Evolutionary conservation across 2,113 vertebrate species (phyloP).

Genomic region (Corydoras sp.): DNA sequence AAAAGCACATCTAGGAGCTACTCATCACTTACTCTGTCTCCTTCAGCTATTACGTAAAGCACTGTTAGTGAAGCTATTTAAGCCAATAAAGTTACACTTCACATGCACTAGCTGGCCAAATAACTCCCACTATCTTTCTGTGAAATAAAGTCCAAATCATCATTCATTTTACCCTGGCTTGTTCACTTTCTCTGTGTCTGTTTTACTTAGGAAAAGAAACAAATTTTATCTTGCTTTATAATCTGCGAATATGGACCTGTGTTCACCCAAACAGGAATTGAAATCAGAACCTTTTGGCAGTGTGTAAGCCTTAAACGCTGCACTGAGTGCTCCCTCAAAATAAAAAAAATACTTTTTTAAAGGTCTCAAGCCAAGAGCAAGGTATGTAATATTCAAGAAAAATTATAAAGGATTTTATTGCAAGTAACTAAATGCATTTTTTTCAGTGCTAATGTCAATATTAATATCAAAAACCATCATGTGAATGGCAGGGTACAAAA

Average conservation of each 20-base stretch:
- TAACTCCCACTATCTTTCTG: slow-evolving; percentile 11
- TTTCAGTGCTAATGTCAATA: too few relatives aligned
- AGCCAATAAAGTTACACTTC: slow-evolving; percentile 3
- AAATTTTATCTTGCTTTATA: slow-evolving; percentile 46
- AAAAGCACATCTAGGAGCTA: not conserved
- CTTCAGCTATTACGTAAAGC: slow-evolving; percentile 8
- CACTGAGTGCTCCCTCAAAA: too few relatives aligned
- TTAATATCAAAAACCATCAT: too few relatives aligned
- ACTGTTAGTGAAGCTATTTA: slow-evolving; percentile 22
- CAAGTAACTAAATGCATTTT: too few relatives aligned
- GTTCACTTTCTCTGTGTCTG: not conserved
- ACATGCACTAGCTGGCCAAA: slow-evolving; percentile 33
- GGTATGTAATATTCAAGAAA: too few relatives aligned
- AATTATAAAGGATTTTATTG: too few relatives aligned
- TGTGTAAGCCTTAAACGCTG: too few relatives aligned
- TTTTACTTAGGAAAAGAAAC: slow-evolving; percentile 11
- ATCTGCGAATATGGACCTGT: slow-evolving; percentile 8
- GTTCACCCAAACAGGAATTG: too few relatives aligned
- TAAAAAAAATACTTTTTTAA: too few relatives aligned
- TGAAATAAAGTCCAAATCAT: slow-evolving; percentile 26
- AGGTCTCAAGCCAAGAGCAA: too few relatives aligned
- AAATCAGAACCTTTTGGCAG: too few relatives aligned
- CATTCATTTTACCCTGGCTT: slow-evolving; percentile 2
- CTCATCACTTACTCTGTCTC: slow-evolving; percentile 3
- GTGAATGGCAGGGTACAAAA: too few relatives aligned